A percentile compares a stretch with the other conserved stretches of the same genome.
Evolutionary conservation across 2,113 vertebrate species (phyloP).

Genomic region (Cyanistes caeruleus): DNA sequence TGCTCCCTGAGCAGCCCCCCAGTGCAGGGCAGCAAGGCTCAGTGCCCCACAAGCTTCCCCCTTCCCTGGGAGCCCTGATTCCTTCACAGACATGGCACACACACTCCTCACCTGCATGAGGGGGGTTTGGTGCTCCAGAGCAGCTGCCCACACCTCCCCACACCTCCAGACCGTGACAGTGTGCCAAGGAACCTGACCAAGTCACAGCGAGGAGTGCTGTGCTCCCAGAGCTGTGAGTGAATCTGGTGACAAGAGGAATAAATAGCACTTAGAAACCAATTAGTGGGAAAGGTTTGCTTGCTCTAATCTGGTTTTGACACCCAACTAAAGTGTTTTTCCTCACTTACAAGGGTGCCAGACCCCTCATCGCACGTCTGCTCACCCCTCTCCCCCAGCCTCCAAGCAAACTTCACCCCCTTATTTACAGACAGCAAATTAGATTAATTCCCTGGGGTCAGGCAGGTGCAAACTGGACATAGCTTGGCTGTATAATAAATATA

Average conservation of each 20-base stretch:
- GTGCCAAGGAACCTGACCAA: rapidly evolving
- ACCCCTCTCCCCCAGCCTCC: neutral
- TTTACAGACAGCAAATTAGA: neutral
- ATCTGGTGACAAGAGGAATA: slow-evolving; percentile 13
- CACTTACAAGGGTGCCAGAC: neutral
- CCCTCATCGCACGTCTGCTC: rapidly evolving
- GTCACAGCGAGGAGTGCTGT: neutral
- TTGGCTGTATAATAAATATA: neutral
- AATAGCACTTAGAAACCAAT: slow-evolving; percentile 32
- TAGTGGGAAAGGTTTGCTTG: neutral
- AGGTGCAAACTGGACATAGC: neutral
- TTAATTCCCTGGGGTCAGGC: neutral
- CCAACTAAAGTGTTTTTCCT: slow-evolving; percentile 12
- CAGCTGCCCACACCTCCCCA: neutral
- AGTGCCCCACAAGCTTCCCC: rapidly evolving
- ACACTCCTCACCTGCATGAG: neutral
- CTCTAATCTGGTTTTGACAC: slow-evolving; percentile 29
- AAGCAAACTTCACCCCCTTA: neutral
- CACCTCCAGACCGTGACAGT: rapidly evolving
- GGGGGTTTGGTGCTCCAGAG: neutral
- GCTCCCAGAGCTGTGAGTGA: neutral
- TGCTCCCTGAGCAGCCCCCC: neutral
- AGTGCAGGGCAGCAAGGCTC: neutral
- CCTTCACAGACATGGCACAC: rapidly evolving
- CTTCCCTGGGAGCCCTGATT: neutral